phyloP scores from a whole-genome alignment of 2,113 vertebrate genomes.

The Protobothrops flavoviridis region DNA sequence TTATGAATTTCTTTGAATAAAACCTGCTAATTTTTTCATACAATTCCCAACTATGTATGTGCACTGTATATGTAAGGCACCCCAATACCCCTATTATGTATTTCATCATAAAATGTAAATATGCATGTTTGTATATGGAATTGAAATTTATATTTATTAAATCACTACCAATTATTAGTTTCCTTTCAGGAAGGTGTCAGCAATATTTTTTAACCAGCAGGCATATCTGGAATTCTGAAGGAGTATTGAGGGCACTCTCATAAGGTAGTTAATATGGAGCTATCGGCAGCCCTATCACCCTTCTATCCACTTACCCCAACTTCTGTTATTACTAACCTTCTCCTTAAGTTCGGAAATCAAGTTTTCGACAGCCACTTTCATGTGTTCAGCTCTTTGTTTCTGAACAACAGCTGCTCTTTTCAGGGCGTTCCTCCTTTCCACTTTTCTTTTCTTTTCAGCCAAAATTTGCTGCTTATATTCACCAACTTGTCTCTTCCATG shows the following conservation, averaged over 20 bases:
- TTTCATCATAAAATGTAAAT: neutral
- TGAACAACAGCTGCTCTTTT: constrained; percentile 79
- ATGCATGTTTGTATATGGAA: neutral
- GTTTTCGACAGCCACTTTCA: constrained; percentile 75
- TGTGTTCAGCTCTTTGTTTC: constrained; percentile 72
- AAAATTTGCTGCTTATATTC: constrained; percentile 66
- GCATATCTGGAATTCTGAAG: neutral
- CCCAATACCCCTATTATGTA: neutral
- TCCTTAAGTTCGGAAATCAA: constrained; percentile 74
- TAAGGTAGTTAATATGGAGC: neutral
- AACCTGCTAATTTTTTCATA: neutral
- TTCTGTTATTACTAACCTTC: constrained; percentile 30
- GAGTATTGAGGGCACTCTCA: neutral
- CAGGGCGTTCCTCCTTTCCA: constrained; percentile 71
- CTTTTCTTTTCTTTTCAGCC: constrained; percentile 66
- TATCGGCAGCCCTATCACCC: neutral
- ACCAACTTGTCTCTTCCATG: constrained; percentile 73
- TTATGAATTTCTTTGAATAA: neutral
- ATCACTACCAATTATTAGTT: neutral
- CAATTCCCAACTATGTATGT: neutral
- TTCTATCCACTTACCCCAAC: constrained; percentile 58
- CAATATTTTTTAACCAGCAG: neutral
- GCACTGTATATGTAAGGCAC: too few relatives aligned
- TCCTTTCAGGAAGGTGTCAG: neutral
- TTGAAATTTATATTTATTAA: neutral